Base-by-base conservation (phyloP, 2,113 vertebrate species). In the Hypanus sabinus region DNA sequence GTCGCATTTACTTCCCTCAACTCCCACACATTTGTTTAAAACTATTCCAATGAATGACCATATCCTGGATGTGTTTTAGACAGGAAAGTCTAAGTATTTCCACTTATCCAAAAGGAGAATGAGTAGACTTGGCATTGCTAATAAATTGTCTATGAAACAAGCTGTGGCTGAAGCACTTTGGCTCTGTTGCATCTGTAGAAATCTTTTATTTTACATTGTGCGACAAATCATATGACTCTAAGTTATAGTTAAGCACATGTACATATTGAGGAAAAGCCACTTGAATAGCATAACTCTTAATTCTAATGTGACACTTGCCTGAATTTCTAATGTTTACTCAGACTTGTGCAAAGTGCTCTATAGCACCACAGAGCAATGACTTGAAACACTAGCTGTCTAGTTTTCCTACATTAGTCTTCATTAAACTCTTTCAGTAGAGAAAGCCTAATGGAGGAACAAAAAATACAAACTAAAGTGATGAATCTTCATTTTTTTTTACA, bases 1-100 rank as follows among this genome's bases (percentile, higher is more conserved):
- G 91, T 93, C 91, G 73, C 91, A 38, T 93, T 46, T 24, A 73
- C 91, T 93, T 93, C 91, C 91, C 73, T 73, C 38, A 73, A 55
- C 68, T 93, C 91, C 91, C 91, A 93, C 91, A 46, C 91, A 93
- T 27, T 38, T 70, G 71, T 75, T 22, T 55, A 75, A 73, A 71
- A 30, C 70, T 73, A 73, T 93, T 73, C 70, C 91, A 55, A 73
- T 93, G 38, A 73, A 93, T 93, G 36, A 93, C 91, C 91, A 93
- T 70, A 93, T 93, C 91, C 91, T 93, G 91, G 91, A 93, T 93
- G 91, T 93, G 91, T 93, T 93, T 93, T 75, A 70, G 91, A 55
- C 91, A 93, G 91, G 70, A 75, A 71, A 93, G 91, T 55, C 70
- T 73, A 27, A 93, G 36, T 46, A 93, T 93, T 93, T 93, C 88